Base-by-base conservation (phyloP, 2,888 invertebrate genomes). In the Agrochola circellaris region DNA sequence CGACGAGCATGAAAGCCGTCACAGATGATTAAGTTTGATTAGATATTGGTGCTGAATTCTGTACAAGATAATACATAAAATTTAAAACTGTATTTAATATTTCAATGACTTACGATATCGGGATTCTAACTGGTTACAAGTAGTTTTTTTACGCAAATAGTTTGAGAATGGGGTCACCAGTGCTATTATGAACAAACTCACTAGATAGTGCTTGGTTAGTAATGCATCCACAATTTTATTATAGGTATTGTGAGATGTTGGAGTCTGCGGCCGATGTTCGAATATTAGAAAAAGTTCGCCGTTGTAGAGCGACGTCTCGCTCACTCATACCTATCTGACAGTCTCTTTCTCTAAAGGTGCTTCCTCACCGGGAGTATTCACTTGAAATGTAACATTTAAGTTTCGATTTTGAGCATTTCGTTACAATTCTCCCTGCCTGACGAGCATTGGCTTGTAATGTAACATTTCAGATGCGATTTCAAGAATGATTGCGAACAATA, bases 11-110 rank as follows among this genome's bases (percentile, higher is more conserved):
- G 9, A 61, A 73, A 65, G 23, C 26, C 51, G 68, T 75, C 23
- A 75, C 15, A 48, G 34, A 45, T 11, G 66, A 83, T 78, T 68
- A 30, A 20, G 38, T 51, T 65, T 75, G 80, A 80, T 80, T 48
- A 80, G 77, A 62, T 81, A 82, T 61, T 60, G 45, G 7, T 56
- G 38, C 23, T 75, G 38, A 56, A 67, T 67, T 82, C 45, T 72
- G 71, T 79, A 54, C 17, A 26, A 5, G 23, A 74, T 75, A 38
- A 30, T 17, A 45, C 15, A 13, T 64, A 17, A n/a, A n/a, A 34
- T 34, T 34, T 34, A 34, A 34, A 48, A 60, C 23, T 45, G 30
- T 58, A 26, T 58, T 30, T 20, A 48, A 4, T 9, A 1, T 42
- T 75, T 42, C 8, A 51, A 75, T 75, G 1, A 23, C 38, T 75